Base-by-base conservation (phyloP, 2,113 vertebrate genomes). In the Ptyas mucosa region DNA sequence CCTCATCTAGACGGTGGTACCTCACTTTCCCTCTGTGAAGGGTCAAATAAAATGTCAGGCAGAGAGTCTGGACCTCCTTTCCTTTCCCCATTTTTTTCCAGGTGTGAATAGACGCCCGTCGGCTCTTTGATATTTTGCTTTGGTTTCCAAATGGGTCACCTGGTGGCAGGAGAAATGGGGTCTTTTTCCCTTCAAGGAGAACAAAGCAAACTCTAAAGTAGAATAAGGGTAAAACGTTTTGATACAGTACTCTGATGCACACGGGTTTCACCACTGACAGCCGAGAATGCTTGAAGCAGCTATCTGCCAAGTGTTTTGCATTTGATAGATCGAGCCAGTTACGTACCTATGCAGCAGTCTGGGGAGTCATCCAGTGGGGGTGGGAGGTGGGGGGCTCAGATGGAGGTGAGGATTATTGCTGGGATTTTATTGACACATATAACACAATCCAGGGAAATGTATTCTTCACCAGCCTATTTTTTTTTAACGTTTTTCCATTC, bases 1-100 rank as follows among this genome's bases (percentile, higher is more conserved):
- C 90, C 75, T 49, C 81, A 61, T 51, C 95, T 96, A 93, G 3
- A 87, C 93, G 96, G 97, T 96, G 97, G 96, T 97, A 97, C 97
- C 97, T 39, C 43, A 18, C 87, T 11, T 39, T 57, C 61, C 86
- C 96, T 96, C 94, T 39, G 85, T 95, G 96, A 94, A 24, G 8
- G 97, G 94, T 88, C 94, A 95, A 94, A 93, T 97, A 94, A 96
- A 96, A 96, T 92, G 90, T 88, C 94, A 18, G 94, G 92, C 95
- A 64, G 55, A 75, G 53, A 57, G 14, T 57, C 88, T 88, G 20
- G 90, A 93, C 89, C 2, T 61, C 96, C 91, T 5, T 92, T 88
- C 90, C 89, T 88, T 81, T 90, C 10, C 57, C 90, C 87, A 9
- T 24, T 94, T 95, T 92, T 94, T 95, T 95, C 58, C 64, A 15